Conservation (phyloP, 2,888 invertebrate genomes). For the Panorpa germanica region DNA sequence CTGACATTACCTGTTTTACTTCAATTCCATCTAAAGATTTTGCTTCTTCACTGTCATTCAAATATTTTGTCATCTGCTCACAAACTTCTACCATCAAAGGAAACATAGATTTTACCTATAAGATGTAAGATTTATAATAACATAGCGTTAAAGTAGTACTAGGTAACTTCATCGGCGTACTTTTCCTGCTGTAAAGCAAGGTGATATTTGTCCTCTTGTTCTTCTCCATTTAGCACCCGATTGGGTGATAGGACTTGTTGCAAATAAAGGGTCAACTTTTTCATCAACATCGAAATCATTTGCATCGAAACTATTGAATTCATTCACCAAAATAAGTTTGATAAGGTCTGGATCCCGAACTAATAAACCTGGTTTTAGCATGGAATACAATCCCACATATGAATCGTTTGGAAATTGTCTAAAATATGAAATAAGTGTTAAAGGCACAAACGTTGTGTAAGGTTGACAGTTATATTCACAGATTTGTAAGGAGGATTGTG, state of each 20-base stretch:
- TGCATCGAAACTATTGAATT: constrained; percentile 20
- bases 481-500: no score
- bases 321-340: constrained; percentile 17
- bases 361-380: not conserved
- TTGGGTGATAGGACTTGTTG: constrained; percentile 21
- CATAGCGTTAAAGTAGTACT: not conserved
- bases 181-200: constrained; percentile 25
- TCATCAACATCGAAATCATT: constrained; percentile 20
- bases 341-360: constrained; percentile 18
- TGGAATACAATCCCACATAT: not conserved
- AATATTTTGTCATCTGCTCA: not conserved
- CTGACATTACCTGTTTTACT: no score
- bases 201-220: constrained; percentile 20
- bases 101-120: constrained; percentile 4
- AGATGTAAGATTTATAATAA: not conserved
- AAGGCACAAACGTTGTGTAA: constrained; percentile 4
- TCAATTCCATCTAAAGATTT: constrained; percentile 2
- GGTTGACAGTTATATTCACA: no score
- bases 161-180: constrained; percentile 15
- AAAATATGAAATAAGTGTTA: constrained; percentile 5
- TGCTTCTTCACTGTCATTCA: not conserved
- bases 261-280: constrained; percentile 20
- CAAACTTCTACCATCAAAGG: constrained; percentile 1
- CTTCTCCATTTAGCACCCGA: constrained; percentile 23
- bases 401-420: no score